Base-by-base conservation (phyloP, 2,797 vertebrate genomes). In the Holocentrus rufus region DNA sequence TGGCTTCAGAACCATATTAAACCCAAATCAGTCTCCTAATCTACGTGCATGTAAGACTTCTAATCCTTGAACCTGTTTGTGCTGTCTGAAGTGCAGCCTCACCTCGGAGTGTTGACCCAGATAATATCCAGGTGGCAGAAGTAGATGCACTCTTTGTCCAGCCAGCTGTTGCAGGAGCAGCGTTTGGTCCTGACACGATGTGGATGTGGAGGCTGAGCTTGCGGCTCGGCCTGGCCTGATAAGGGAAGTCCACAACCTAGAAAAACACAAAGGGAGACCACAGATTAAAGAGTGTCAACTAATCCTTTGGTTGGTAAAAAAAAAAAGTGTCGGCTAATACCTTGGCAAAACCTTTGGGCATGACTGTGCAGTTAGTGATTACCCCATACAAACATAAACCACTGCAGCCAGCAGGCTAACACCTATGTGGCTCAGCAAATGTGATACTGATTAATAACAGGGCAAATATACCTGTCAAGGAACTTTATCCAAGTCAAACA, bases 61-160 rank as follows among this genome's bases (percentile, higher is more conserved):
- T 4, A 53, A 52, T 54, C 27, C 2, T 56, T 15, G 14, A 44
- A 44, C 14, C 2, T 39, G 36, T 39, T 39, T 11, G 36, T 11
- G n/a, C 7, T 57, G 5, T 15, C 30, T 39, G 25, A 23, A 18
- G 20, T n/a, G 68, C 11, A 58, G 42, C 15, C 95, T 95, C 76
- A 98, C 97, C 95, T 96, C 0, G 97, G 95, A 0, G 97, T 97
- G 91, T 98, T 98, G 88, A 99, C 93, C 97, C 97, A 98, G 92
- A 99, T 98, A 75, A 99, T 97, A 81, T 97, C 97, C 86, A 99
- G 92, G 85, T 98, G 97, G 86, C 97, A 98, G 91, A 98, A 99
- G 90, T 98, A 99, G 85, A 99, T 94, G 69, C 97, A 99, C 62
- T 99, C 97, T 79, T 95, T 96, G 90, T 99, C 97, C 4, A 95